Base-by-base conservation (phyloP, 1,140 invertebrate species). In the Brachionus paranguensis region DNA sequence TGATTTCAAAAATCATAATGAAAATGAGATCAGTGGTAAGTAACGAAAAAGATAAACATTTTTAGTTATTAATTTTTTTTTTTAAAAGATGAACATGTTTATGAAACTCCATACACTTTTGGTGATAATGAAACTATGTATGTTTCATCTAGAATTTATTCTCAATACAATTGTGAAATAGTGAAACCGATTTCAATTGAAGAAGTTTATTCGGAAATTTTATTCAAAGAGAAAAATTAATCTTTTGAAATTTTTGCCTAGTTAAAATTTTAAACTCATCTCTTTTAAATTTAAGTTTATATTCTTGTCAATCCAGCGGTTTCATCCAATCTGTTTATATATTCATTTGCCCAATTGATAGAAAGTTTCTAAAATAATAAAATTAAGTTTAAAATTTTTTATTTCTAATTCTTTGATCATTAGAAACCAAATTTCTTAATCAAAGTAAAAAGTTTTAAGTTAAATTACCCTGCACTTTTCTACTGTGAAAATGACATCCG, bases 261-360 rank as follows among this genome's bases (percentile, higher is more conserved):
- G 10, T 20, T 10, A 43, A 72, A 72, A 72, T 45, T n/a, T 68
- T 3, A 37, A 68, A 17, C 27, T 33, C 14, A 7, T 41, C 33
- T 70, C 33, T 43, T 72, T 45, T 68, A 14, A 37, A 68, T 43
- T 17, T 24, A 20, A 43, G n/a, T 43, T 72, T 17, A 12, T 29
- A 68, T 14, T 68, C 6, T 37, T 10, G 68, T 72, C 12, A 72
- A 24, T 17, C 78, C 78, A 64, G 78, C 78, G 14, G 78, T 68
- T 43, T 81, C 78, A 27, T 81, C 78, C 20, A 81, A 37, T 41
- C 78, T 81, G 14, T 45, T 81, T 20, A 81, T 47, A 37, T 81
- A 81, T n/a, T 81, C 78, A 29, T 81, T 68, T 8, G 78, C 78
- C 78, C 78, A 81, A 11, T 29, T 29, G 33, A 68, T 27, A 29